Percentiles rank a stretch among this genome's conserved stretches.
Conservation (phyloP, 2,797 vertebrate species). For the Pseudochaenichthys georgianus region DNA sequence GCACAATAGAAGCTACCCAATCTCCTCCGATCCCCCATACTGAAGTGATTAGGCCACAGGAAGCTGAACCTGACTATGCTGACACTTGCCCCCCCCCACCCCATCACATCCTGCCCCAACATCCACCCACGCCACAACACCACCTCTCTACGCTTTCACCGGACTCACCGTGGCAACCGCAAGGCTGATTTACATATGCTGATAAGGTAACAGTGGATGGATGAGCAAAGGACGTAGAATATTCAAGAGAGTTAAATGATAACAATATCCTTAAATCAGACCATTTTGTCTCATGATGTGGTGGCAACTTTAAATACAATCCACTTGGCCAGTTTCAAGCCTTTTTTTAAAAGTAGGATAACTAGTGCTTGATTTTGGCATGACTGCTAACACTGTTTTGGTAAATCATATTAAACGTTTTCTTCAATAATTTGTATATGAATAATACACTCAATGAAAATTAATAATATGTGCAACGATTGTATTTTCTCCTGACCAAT, state of each 20-base stretch:
- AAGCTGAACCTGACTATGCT: slow-evolving; percentile 89
- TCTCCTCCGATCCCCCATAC: slow-evolving; percentile 78
- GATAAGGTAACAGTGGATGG: slow-evolving; percentile 63
- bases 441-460: too few species aligned
- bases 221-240: slow-evolving; percentile 20
- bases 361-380: slow-evolving; percentile 35
- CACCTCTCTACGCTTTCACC: slow-evolving; percentile 78
- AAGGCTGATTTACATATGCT: slow-evolving; percentile 84
- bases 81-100: slow-evolving; percentile 82
- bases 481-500: neutral
- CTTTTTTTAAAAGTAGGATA: slow-evolving; percentile 15
- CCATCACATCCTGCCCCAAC: slow-evolving; percentile 83
- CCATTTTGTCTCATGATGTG: slow-evolving; percentile 20
- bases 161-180: slow-evolving; percentile 79
- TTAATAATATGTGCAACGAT: too few species aligned
- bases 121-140: slow-evolving; percentile 64
- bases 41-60: slow-evolving; percentile 91
- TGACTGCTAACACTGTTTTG: neutral
- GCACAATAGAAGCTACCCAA: slow-evolving; percentile 61
- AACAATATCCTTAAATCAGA: slow-evolving; percentile 34
- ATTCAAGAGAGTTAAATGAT: neutral
- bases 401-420: neutral
- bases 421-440: neutral
- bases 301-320: slow-evolving; percentile 31
- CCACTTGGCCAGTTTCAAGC: slow-evolving; percentile 20